phyloP scores from a whole-genome alignment of 2,888 invertebrate genomes.

The Thereva nobilitata region DNA sequence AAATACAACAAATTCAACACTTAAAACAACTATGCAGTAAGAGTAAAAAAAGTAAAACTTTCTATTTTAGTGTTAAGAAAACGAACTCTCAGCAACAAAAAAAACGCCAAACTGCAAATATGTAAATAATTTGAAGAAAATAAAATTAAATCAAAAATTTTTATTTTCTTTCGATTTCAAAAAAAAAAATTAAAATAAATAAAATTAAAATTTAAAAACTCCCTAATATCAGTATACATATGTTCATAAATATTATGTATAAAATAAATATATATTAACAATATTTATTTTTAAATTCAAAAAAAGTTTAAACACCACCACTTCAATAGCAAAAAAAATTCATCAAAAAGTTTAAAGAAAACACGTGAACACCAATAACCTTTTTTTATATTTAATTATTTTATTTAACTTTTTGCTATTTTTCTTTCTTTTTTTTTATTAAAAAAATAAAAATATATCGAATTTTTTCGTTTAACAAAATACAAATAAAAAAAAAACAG shows the following conservation, averaged over 20 bases:
- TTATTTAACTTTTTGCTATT: not conserved
- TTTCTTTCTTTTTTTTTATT: not conserved
- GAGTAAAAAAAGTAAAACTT: conserved; percentile 31
- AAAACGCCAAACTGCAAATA: conserved; percentile 44
- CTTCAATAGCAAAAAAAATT: conserved; percentile 34
- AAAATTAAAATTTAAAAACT: not conserved
- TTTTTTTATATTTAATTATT: not conserved
- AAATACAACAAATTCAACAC: conserved; percentile 29
- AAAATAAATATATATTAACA: conserved; percentile 23
- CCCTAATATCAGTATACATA: conserved; percentile 21
- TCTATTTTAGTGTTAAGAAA: conserved; percentile 43
- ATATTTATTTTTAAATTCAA: conserved; percentile 24
- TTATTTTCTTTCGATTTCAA: conserved; percentile 30
- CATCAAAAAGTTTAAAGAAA: conserved; percentile 28
- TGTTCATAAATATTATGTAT: conserved; percentile 29
- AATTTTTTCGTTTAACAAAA: too few relatives aligned
- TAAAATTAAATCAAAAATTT: conserved; percentile 28
- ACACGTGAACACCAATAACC: conserved; percentile 25
- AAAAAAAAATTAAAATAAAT: conserved; percentile 5
- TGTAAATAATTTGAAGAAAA: conserved; percentile 34
- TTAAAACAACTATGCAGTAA: conserved; percentile 40
- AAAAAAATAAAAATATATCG: too few relatives aligned
- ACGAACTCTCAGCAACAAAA: conserved; percentile 44
- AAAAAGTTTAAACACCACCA: conserved; percentile 33
- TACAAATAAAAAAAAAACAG: too few relatives aligned